Evolutionary conservation across 2,113 vertebrate species (phyloP).

Genomic region (Campylomormyrus numenius): DNA sequence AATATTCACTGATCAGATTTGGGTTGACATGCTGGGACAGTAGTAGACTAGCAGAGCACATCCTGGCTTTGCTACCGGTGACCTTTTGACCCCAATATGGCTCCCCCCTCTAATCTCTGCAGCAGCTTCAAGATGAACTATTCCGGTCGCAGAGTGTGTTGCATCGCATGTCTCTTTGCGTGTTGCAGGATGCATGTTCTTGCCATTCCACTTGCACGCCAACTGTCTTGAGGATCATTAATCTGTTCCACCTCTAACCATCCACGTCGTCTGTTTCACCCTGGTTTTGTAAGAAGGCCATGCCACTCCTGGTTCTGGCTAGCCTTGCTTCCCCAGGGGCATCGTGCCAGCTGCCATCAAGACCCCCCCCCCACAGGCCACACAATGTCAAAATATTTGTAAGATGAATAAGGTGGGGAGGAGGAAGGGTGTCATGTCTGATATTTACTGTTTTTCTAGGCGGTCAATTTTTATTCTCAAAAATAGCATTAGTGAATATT

Average conservation of each 20-base stretch:
- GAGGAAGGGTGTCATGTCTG: background rate
- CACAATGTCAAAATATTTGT: background rate
- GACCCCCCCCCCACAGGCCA: background rate
- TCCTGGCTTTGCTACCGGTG: background rate
- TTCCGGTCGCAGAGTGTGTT: background rate
- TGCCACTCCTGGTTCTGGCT: background rate
- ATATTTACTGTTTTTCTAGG: background rate
- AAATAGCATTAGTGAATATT: background rate
- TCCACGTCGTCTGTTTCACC: background rate
- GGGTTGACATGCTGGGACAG: background rate
- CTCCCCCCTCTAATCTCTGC: background rate
- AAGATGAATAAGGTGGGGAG: background rate
- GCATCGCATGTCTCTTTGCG: background rate
- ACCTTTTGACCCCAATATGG: background rate
- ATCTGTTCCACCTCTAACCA: background rate
- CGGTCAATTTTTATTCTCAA: background rate
- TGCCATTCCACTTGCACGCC: background rate
- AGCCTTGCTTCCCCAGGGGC: background rate
- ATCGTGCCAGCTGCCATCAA: background rate
- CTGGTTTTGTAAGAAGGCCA: background rate
- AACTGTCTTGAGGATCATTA: background rate
- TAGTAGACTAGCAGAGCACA: background rate
- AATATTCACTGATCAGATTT: background rate
- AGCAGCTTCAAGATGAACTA: background rate
- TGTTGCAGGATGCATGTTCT: background rate